These are phyloP conservation scores for Pseudochromis fuscus DNA, from an alignment of 2,797 vertebrate species.

Conservation along the genomic window DNA sequence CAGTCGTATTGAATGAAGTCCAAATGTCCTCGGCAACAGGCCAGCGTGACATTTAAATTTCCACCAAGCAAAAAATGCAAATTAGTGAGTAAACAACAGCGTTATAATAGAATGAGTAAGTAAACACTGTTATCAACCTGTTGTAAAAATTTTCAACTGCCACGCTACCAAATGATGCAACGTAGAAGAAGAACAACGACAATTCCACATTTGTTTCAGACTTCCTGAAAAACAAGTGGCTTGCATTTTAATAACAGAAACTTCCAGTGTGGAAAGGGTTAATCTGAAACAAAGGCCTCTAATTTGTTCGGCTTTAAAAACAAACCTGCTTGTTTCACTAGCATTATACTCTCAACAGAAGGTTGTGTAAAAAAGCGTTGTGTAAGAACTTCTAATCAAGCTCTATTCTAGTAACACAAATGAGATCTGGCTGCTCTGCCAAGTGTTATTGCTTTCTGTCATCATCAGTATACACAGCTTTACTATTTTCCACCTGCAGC, in stretches of 20 bases:
- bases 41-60: constrained; percentile 1
- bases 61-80: neutral
- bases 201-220: neutral
- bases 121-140: too few species aligned
- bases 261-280: neutral
- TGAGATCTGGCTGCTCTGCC: constrained; percentile 39
- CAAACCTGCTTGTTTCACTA: constrained; percentile 15
- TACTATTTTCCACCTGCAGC: constrained; percentile 51
- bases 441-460: constrained; percentile 39
- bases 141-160: constrained; percentile 2
- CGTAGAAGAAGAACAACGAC: neutral
- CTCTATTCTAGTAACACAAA: constrained; percentile 46
- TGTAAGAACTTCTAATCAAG: constrained; percentile 37
- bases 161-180: neutral
- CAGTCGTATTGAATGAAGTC: too few species aligned
- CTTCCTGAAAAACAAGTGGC: too few species aligned
- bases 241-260: neutral
- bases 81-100: too few species aligned
- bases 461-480: constrained; percentile 49
- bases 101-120: too few species aligned
- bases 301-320: constrained; percentile 8
- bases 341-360: neutral
- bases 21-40: too few species aligned
- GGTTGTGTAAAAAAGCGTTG: neutral
- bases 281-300: neutral